Evolutionary conservation across 2,113 vertebrate species (phyloP).

Genomic region (Neopipo cinnamomea): DNA sequence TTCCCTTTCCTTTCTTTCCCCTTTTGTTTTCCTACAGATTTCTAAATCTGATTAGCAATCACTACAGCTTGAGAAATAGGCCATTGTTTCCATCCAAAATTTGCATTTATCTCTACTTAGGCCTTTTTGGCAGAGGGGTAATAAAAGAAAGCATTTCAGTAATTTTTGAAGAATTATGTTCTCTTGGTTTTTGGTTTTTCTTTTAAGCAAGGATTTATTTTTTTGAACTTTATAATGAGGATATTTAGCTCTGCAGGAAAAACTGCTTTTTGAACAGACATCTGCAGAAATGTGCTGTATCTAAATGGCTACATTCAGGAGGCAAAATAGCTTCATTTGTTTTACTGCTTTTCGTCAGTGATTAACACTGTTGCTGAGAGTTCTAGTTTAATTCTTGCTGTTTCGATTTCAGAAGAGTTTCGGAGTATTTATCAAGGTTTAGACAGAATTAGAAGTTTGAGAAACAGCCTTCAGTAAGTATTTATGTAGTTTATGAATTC

Average conservation of each 20-base stretch:
- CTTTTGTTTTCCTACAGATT: neutral
- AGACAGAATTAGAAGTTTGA: neutral
- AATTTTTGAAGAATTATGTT: constrained; percentile 61
- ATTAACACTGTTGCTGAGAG: constrained; percentile 39
- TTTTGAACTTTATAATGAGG: constrained; percentile 52
- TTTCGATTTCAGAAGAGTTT: neutral
- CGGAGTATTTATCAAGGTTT: neutral
- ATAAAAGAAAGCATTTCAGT: constrained; percentile 24
- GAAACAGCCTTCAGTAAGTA: neutral
- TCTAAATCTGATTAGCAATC: neutral
- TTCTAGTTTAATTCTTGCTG: constrained; percentile 26
- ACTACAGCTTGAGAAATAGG: constrained; percentile 42
- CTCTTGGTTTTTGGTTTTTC: neutral
- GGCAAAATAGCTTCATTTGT: constrained; percentile 25
- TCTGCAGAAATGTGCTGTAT: constrained; percentile 28
- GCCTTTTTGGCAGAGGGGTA: constrained; percentile 23
- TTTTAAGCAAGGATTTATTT: neutral
- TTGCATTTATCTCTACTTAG: constrained; percentile 58
- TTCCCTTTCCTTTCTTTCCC: neutral
- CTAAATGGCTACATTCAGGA: neutral
- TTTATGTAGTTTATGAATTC: neutral
- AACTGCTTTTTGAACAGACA: constrained; percentile 64
- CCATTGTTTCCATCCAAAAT: constrained; percentile 51
- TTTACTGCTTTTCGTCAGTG: constrained; percentile 18
- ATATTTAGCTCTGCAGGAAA: constrained; percentile 60